Conservation (phyloP, 2,113 vertebrate species). For the Connochaetes taurinus region DNA sequence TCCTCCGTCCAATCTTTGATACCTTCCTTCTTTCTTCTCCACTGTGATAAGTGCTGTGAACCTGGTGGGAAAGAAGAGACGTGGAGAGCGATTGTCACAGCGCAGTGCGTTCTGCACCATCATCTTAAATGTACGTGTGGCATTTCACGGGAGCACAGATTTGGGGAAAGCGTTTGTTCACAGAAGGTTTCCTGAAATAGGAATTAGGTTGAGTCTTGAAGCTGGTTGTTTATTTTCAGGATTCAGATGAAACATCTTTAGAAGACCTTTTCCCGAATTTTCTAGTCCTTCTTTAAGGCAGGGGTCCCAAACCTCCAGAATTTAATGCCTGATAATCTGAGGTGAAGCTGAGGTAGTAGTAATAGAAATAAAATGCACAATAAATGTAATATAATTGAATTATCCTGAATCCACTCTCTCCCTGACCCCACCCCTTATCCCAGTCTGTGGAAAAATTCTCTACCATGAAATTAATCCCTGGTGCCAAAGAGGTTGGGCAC, state of each 20-base stretch:
- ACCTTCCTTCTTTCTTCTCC: not conserved
- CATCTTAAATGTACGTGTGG: not conserved
- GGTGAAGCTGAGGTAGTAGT: not conserved
- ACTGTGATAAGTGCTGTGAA: not conserved
- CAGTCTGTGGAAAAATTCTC: not conserved
- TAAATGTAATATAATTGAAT: not conserved
- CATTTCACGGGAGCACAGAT: not conserved
- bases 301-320: not conserved
- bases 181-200: not conserved
- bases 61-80: not conserved
- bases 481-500: not conserved
- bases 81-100: not conserved
- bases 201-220: conserved; percentile 39
- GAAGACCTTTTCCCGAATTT: conserved; percentile 53
- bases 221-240: conserved; percentile 70
- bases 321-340: not conserved
- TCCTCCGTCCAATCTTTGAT: not conserved
- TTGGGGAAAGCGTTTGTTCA: not conserved
- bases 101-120: not conserved
- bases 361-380: not conserved
- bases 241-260: conserved; percentile 70
- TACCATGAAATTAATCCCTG: not conserved
- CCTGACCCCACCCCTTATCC: not conserved
- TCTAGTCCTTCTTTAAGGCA: not conserved
- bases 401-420: not conserved